These are phyloP conservation scores for Meloe dianella DNA, from an alignment of 2,888 invertebrate genomes.

Conservation along the genomic window DNA sequence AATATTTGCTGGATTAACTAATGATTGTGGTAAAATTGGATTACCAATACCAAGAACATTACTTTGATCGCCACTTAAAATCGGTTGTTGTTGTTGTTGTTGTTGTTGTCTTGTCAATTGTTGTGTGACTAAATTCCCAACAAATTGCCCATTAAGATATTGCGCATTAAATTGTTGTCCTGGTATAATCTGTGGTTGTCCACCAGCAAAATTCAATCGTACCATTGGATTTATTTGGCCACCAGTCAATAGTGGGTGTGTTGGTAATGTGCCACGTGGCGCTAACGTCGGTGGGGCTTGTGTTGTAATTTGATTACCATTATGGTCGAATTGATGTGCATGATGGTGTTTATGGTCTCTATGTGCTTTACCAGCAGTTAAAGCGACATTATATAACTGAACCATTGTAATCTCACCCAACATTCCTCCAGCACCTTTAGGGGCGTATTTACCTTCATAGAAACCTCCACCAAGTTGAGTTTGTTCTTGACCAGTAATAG, in stretches of 20 bases:
- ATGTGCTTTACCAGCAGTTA: constrained; percentile 86
- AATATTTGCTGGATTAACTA: constrained; percentile 67
- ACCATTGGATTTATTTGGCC: constrained; percentile 70
- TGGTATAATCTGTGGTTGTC: constrained; percentile 61
- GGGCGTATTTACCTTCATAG: constrained; percentile 61
- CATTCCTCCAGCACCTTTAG: constrained; percentile 68
- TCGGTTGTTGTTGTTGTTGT: constrained; percentile 29
- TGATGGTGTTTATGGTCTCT: constrained; percentile 88
- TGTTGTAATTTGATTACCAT: constrained; percentile 69
- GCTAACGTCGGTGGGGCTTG: constrained; percentile 66
- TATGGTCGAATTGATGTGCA: constrained; percentile 79
- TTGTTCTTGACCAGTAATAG: constrained; percentile 78
- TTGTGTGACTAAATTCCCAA: constrained; percentile 51
- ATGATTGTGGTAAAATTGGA: constrained; percentile 40
- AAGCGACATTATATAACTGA: constrained; percentile 79
- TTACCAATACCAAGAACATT: neutral
- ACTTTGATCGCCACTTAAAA: neutral
- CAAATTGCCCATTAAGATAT: constrained; percentile 71
- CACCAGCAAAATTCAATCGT: constrained; percentile 62
- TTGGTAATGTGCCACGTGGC: constrained; percentile 62
- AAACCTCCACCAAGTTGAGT: constrained; percentile 66
- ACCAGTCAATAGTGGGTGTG: constrained; percentile 65
- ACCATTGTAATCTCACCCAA: constrained; percentile 81
- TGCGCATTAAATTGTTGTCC: constrained; percentile 65
- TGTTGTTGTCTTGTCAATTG: constrained; percentile 38